phyloP scores from a whole-genome alignment of 2,888 invertebrate species.

The Cantharis flavilabris region DNA sequence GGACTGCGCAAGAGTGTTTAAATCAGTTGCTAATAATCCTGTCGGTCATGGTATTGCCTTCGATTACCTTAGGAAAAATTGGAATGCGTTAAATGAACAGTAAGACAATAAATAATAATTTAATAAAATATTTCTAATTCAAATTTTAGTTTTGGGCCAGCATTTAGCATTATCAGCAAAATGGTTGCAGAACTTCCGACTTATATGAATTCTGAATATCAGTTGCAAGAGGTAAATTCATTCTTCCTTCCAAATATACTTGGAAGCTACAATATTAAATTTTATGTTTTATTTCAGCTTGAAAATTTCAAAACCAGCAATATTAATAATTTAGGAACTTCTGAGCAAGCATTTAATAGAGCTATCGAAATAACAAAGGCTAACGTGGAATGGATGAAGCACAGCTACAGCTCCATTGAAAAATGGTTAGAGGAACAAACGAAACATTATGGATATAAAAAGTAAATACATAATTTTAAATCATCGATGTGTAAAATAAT shows the following conservation, averaged over 20 bases:
- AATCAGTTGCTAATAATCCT: constrained; percentile 62
- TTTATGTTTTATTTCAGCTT: constrained; percentile 45
- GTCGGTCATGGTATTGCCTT: constrained; percentile 65
- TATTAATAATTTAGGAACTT: constrained; percentile 56
- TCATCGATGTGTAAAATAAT: not conserved
- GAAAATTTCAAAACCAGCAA: constrained; percentile 52
- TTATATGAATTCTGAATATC: constrained; percentile 59
- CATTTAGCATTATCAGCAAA: constrained; percentile 59
- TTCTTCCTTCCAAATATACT: too few species aligned
- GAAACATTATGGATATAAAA: constrained; percentile 35
- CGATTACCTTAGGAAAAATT: constrained; percentile 60
- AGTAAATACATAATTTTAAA: constrained; percentile 3
- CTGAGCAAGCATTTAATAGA: constrained; percentile 58
- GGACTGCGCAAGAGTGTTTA: constrained; percentile 64
- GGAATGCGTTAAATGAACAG: constrained; percentile 55
- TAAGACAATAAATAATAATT: constrained; percentile 43
- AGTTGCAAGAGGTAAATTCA: constrained; percentile 45
- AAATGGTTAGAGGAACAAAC: constrained; percentile 48
- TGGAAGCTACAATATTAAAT: too few species aligned
- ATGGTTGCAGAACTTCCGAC: constrained; percentile 60
- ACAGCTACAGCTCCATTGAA: constrained; percentile 55
- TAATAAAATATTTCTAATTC: not conserved
- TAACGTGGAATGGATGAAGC: constrained; percentile 64
- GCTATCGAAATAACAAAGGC: constrained; percentile 59
- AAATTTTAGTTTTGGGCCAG: constrained; percentile 59